phyloP scores from a whole-genome alignment of 2,797 vertebrate species.

The Menidia menidia region DNA sequence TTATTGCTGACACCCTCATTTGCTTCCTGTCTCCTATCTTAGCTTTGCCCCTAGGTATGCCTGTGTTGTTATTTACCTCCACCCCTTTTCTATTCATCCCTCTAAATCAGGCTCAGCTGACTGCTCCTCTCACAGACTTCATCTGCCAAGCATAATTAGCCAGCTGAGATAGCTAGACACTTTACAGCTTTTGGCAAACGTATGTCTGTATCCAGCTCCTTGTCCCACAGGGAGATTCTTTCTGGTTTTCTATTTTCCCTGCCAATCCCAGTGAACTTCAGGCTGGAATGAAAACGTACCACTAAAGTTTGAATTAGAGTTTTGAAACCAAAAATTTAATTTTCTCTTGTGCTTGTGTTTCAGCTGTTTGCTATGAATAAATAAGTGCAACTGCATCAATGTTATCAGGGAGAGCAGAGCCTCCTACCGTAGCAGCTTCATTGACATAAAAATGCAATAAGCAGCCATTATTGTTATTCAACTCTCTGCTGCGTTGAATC shows the following conservation, averaged over 20 bases:
- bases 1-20: slow-evolving; percentile 50
- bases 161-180: slow-evolving; percentile 38
- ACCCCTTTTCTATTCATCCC: slow-evolving; percentile 7
- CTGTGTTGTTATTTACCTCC: slow-evolving; percentile 49
- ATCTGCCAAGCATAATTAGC: slow-evolving; percentile 54
- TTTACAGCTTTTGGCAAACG: slow-evolving; percentile 41
- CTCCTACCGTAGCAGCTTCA: slow-evolving; percentile 17
- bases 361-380: slow-evolving; percentile 7
- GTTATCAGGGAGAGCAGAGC: neutral
- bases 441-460: neutral
- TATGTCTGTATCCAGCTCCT: slow-evolving; percentile 28
- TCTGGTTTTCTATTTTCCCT: slow-evolving; percentile 35
- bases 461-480: neutral
- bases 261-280: no score
- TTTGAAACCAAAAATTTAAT: slow-evolving; percentile 14
- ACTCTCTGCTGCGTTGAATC: neutral
- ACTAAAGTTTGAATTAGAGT: slow-evolving; percentile 14
- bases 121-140: slow-evolving; percentile 42
- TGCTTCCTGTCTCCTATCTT: slow-evolving; percentile 20
- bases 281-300: no score
- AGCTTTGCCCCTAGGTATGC: slow-evolving; percentile 19
- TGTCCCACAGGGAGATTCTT: slow-evolving; percentile 32
- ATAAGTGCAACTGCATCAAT: neutral
- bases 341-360: slow-evolving; percentile 3
- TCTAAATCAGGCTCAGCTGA: slow-evolving; percentile 61